Evolutionary conservation across 2,888 invertebrate genomes (phyloP).

Genomic region (Morpho deidamia): DNA sequence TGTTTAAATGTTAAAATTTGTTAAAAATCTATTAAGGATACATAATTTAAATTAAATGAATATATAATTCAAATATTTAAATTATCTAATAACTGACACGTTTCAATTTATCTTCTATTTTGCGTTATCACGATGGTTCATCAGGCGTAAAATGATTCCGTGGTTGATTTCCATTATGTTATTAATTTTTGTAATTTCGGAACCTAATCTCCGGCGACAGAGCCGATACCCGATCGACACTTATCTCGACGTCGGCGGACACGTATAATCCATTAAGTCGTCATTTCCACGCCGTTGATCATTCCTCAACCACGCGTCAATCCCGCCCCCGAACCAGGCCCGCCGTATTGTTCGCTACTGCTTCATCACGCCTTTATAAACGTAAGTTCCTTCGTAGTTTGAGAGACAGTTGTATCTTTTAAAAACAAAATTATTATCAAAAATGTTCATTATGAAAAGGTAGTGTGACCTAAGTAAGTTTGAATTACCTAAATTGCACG

Average conservation of each 20-base stretch:
- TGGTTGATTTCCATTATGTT: slow-evolving; percentile 67
- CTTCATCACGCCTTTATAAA: slow-evolving; percentile 53
- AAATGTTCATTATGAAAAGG: too few relatives aligned
- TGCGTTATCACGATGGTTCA: slow-evolving; percentile 36
- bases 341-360: slow-evolving; percentile 71
- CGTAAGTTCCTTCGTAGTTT: slow-evolving; percentile 43
- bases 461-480: too few relatives aligned
- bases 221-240: slow-evolving; percentile 65
- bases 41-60: background rate
- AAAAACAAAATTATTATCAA: too few relatives aligned
- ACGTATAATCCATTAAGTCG: slow-evolving; percentile 78
- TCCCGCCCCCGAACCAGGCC: slow-evolving; percentile 61
- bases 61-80: background rate
- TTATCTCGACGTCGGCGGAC: slow-evolving; percentile 75
- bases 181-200: slow-evolving; percentile 72
- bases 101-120: slow-evolving; percentile 14
- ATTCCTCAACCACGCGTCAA: slow-evolving; percentile 75
- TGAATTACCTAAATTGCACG: too few relatives aligned
- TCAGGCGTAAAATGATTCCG: slow-evolving; percentile 57
- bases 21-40: too few relatives aligned
- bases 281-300: slow-evolving; percentile 75
- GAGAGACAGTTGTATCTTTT: background rate
- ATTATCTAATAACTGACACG: slow-evolving; percentile 14
- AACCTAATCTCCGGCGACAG: slow-evolving; percentile 69
- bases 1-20: too few relatives aligned